Percentiles rank a stretch among this genome's conserved stretches.
Evolutionary conservation across 2,888 invertebrate genomes (phyloP).

Genomic region (Aromia moschata): DNA sequence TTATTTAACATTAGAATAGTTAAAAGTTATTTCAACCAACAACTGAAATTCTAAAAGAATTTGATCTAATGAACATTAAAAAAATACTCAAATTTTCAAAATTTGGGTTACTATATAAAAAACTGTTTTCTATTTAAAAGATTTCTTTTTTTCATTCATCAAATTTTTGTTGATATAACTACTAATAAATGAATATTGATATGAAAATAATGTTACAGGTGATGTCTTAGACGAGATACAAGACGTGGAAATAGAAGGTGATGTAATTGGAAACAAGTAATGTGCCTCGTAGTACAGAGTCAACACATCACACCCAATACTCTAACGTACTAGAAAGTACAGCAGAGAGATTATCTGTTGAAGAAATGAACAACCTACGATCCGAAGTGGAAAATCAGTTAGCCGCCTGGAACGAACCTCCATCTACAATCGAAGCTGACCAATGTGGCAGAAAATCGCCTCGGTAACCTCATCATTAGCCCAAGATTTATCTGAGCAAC

Average conservation of each 20-base stretch:
- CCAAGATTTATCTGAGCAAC: conserved; percentile 89
- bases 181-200: too few relatives aligned
- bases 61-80: too few relatives aligned
- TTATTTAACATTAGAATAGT: too few relatives aligned
- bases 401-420: conserved; percentile 64
- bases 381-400: conserved; percentile 65
- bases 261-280: conserved; percentile 72
- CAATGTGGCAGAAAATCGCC: conserved; percentile 72
- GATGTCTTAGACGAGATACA: conserved; percentile 58
- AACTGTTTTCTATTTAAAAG: too few relatives aligned
- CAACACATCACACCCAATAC: conserved; percentile 78
- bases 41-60: too few relatives aligned
- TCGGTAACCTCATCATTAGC: conserved; percentile 72
- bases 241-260: conserved; percentile 78
- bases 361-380: conserved; percentile 63
- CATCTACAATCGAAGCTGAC: conserved; percentile 63
- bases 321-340: conserved; percentile 46
- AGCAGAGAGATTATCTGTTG: conserved; percentile 48
- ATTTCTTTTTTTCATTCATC: too few relatives aligned
- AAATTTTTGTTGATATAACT: too few relatives aligned
- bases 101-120: too few relatives aligned
- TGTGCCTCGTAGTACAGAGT: conserved; percentile 75
- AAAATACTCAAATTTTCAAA: too few relatives aligned
- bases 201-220: too few relatives aligned
- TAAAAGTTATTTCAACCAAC: too few relatives aligned